Evolutionary conservation across 2,888 invertebrate species (phyloP), one percentile per base, ranked within the genome.

Genomic region (Eupithecia pulchellata): DNA sequence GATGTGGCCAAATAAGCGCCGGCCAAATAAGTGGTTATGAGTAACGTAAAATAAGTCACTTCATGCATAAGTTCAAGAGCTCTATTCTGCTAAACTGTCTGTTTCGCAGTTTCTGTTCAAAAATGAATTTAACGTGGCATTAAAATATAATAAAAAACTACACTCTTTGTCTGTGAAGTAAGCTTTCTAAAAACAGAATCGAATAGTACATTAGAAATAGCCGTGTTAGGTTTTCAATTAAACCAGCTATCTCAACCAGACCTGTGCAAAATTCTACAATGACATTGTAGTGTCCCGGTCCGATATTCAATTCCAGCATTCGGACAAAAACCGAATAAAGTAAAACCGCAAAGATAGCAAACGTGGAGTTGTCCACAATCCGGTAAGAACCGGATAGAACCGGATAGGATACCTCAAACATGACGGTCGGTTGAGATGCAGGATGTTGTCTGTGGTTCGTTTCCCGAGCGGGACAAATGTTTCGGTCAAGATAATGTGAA

Each of bases 301-400:
- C 61, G 55, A 65, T 65, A 69, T 69, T 69, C 69, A 69, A 69
- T 66, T 69, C 30, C 61, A 62, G 14, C 17, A 29, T 52, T 65
- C 55, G 61, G 55, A 66, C 42, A 39, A 65, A 69, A 66, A 58
- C 17, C 52, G 52, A 52, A 69, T 36, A 47, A 66, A 66, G 34
- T 52, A 20, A 29, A 60, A 68, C 71, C 39, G 34, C 58, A 67
- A 66, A 64, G 60, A 68, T 62, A 62, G 39, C 61, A 29, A 61
- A 34, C 32, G 61, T 30, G 36, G 20, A 60, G 20, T 17, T 14
- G 61, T 13, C 34, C 11, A 14, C 30, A 25, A 17, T 60, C n/a
- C 9, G 29, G 34, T 2, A 27, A 58, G 25, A 13, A 5, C 39
- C 42, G 64, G 61, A 30, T 57, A 57, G 29, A 20, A 60, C 58